Conservation (phyloP, 2,113 vertebrate species). For the Zapornia atra region DNA sequence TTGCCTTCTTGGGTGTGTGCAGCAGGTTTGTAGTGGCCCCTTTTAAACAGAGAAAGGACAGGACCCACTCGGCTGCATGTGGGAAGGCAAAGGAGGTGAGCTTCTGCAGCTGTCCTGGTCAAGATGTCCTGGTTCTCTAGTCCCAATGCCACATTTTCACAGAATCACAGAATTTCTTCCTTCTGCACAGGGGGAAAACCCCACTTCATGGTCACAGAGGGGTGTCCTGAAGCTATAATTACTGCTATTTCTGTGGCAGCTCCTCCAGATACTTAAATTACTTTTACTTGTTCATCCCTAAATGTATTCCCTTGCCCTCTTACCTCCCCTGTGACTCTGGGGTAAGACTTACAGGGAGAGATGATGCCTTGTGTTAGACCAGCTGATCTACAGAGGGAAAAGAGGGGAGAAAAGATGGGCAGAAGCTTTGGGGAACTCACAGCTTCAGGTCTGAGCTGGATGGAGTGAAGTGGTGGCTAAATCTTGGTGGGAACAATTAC, state of each 20-base stretch:
- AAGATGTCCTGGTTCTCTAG: not conserved
- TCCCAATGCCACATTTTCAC: not conserved
- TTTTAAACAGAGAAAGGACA: not conserved
- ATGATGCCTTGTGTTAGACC: not conserved
- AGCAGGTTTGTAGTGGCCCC: no score
- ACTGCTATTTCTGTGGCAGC: not conserved
- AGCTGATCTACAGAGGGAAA: not conserved
- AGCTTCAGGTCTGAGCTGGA: not conserved
- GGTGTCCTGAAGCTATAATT: not conserved
- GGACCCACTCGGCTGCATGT: not conserved
- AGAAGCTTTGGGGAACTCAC: not conserved
- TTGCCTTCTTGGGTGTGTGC: not conserved
- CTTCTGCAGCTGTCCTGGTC: not conserved
- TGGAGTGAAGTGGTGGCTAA: not conserved
- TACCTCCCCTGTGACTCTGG: not conserved
- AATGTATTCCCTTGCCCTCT: not conserved
- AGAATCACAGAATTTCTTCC: no score
- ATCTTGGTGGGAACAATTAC: not conserved
- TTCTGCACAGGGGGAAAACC: not conserved
- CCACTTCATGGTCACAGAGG: not conserved
- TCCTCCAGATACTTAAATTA: no score
- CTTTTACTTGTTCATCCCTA: not conserved
- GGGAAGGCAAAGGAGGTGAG: not conserved
- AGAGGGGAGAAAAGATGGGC: not conserved
- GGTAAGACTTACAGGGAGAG: not conserved